Evolutionary conservation across 1,140 invertebrate genomes (phyloP).

Genomic region (Bathynomus jamesi): DNA sequence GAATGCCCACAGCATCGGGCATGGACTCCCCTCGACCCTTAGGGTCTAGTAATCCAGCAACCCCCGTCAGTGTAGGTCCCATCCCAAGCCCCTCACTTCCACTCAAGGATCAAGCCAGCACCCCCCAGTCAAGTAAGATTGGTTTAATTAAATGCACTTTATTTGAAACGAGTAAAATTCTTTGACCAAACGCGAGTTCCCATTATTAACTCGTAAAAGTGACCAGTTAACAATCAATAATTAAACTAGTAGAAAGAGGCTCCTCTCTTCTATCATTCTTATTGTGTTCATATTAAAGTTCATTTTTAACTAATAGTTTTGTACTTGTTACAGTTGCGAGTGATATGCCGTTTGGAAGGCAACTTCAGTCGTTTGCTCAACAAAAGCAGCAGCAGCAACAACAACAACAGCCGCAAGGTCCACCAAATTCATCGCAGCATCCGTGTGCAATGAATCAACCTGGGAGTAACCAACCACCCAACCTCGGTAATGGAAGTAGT

Average conservation of each 20-base stretch:
- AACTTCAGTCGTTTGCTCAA: constrained; percentile 42
- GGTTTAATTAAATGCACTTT: no score
- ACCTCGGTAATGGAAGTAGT: constrained; percentile 9
- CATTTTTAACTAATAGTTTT: no score
- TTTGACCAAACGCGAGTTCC: no score
- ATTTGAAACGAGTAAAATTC: no score
- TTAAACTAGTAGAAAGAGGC: no score
- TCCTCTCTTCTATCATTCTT: no score
- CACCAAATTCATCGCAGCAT: constrained; percentile 42
- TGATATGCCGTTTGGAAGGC: constrained; percentile 64
- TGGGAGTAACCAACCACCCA: not conserved
- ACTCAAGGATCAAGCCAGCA: constrained; percentile 63
- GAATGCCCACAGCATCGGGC: constrained; percentile 19
- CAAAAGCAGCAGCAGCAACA: constrained; percentile 25
- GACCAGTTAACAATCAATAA: no score
- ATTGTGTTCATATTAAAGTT: no score
- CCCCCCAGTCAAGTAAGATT: constrained; percentile 45
- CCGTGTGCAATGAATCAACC: constrained; percentile 35
- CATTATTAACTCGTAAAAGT: no score
- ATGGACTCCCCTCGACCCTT: constrained; percentile 35
- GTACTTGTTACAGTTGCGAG: constrained; percentile 54
- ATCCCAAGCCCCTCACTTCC: constrained; percentile 36
- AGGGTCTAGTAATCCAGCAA: constrained; percentile 37
- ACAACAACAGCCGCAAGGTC: constrained; percentile 8
- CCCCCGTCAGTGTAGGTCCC: constrained; percentile 35